Evolutionary conservation across 2,113 vertebrate genomes (phyloP).

Genomic region (Eurypyga helias): DNA sequence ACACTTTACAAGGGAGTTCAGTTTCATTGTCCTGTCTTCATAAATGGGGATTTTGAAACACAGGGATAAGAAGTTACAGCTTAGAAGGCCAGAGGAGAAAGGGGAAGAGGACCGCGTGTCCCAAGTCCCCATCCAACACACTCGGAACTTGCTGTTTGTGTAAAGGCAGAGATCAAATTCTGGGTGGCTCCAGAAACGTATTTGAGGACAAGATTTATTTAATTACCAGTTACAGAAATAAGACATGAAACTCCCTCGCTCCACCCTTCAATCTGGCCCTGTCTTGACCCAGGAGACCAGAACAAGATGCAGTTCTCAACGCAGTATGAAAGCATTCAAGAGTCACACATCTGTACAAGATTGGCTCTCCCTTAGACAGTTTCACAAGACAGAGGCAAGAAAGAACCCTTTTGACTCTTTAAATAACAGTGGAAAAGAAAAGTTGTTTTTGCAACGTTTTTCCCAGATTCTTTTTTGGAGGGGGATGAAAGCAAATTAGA

Average conservation of each 20-base stretch:
- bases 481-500: not conserved
- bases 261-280: constrained; percentile 5
- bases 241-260: not conserved
- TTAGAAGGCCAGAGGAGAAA: not conserved
- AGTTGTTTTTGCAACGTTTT: not conserved
- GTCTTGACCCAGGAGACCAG: not conserved
- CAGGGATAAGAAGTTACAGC: not conserved
- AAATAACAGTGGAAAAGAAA: constrained; percentile 24
- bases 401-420: not conserved
- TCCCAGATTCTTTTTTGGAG: not conserved
- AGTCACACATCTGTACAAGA: not conserved
- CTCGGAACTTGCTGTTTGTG: not conserved
- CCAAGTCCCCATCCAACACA: not conserved
- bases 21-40: not conserved
- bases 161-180: not conserved
- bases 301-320: not conserved
- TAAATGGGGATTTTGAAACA: not conserved
- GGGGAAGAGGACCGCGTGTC: not conserved
- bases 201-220: not conserved
- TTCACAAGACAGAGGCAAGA: not conserved
- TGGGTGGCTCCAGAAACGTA: not conserved
- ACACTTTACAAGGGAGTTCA: not conserved
- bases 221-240: not conserved
- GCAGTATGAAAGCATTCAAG: not conserved
- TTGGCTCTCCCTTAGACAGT: not conserved